Conservation (phyloP, 2,888 invertebrate species). For the Hermaeophaga mercurialis region DNA sequence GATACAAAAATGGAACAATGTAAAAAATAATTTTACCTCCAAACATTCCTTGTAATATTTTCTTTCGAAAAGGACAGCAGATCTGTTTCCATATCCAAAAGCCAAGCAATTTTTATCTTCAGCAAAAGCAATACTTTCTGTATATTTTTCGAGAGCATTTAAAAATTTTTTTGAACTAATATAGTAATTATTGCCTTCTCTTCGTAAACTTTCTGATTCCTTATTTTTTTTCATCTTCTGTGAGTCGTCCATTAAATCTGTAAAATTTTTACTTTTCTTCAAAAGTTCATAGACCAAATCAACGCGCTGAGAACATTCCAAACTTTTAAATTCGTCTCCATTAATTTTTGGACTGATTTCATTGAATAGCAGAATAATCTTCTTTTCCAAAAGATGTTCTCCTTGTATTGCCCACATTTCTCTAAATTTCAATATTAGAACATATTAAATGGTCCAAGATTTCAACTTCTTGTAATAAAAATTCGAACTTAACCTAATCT, state of each 20-base stretch:
- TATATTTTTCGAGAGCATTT: slow-evolving; percentile 60
- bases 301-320: slow-evolving; percentile 10
- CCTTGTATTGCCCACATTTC: slow-evolving; percentile 2
- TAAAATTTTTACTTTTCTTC: slow-evolving; percentile 3
- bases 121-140: slow-evolving; percentile 67
- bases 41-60: slow-evolving; percentile 68
- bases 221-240: slow-evolving; percentile 13
- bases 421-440: too few species aligned
- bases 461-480: too few species aligned
- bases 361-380: neutral
- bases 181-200: slow-evolving; percentile 8
- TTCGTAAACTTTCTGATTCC: slow-evolving; percentile 1
- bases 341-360: slow-evolving; percentile 5
- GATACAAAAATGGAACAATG: too few species aligned
- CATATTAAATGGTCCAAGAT: too few species aligned
- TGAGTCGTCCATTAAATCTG: neutral
- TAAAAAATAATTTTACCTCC: too few species aligned
- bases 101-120: slow-evolving; percentile 63
- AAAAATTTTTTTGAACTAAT: neutral
- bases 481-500: too few species aligned
- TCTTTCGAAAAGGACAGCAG: slow-evolving; percentile 70
- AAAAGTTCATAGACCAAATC: slow-evolving; percentile 15
- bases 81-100: slow-evolving; percentile 70
- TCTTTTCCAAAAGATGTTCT: slow-evolving; percentile 4
- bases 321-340: slow-evolving; percentile 7